Evolutionary conservation across 2,888 invertebrate species (phyloP).

Genomic region (Tyria jacobaeae): DNA sequence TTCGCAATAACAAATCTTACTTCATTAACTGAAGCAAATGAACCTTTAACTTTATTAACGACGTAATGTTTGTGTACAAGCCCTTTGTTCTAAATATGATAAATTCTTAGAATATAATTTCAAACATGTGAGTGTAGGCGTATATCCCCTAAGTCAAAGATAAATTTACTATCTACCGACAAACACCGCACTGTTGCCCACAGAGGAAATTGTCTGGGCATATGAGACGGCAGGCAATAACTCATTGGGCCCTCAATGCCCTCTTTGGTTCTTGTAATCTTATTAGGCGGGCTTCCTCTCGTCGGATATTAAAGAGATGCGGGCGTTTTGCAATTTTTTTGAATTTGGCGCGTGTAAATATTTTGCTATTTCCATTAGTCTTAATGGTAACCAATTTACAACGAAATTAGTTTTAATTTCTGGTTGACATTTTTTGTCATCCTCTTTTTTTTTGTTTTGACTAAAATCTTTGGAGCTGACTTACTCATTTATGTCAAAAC

Average conservation of each 20-base stretch:
- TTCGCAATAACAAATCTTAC: not conserved
- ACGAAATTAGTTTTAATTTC: slow-evolving; percentile 1
- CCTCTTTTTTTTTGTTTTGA: not conserved
- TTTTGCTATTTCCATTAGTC: slow-evolving; percentile 34
- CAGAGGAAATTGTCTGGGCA: slow-evolving; percentile 81
- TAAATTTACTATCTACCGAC: slow-evolving; percentile 74
- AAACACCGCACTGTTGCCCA: slow-evolving; percentile 72
- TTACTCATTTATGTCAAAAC: not conserved
- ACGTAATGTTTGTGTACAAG: slow-evolving; percentile 1
- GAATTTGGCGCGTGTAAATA: slow-evolving; percentile 32
- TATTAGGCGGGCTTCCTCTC: slow-evolving; percentile 63
- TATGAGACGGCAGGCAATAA: slow-evolving; percentile 78
- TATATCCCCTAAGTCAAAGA: slow-evolving; percentile 55
- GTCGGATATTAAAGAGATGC: slow-evolving; percentile 57
- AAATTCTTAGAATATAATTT: slow-evolving; percentile 22
- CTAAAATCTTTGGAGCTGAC: not conserved
- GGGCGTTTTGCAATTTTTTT: slow-evolving; percentile 43
- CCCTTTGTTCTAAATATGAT: slow-evolving; percentile 21
- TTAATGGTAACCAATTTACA: slow-evolving; percentile 7
- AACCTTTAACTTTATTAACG: slow-evolving; percentile 8
- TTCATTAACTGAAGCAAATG: slow-evolving; percentile 5
- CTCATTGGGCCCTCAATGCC: slow-evolving; percentile 70
- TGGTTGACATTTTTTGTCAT: not conserved
- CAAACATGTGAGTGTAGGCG: slow-evolving; percentile 36
- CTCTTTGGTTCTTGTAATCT: slow-evolving; percentile 70